phyloP scores from a whole-genome alignment of 23 tunicate genomes.

The Trididemnum nubilum region DNA sequence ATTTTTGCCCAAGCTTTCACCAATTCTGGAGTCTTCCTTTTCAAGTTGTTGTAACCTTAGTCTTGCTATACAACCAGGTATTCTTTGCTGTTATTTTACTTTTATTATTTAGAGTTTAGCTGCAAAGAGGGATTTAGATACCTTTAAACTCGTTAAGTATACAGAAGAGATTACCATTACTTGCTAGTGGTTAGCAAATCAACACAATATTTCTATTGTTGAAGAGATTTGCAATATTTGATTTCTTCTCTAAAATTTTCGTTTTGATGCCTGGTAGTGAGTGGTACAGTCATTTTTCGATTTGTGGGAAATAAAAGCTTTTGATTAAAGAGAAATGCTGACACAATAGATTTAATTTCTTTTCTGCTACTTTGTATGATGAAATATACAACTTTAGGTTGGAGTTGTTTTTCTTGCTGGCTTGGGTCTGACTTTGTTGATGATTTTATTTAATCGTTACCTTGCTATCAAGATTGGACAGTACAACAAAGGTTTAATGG shows the following conservation, averaged over 20 bases:
- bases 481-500: conserved; percentile 79
- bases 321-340: no score
- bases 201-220: not conserved
- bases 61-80: conserved; percentile 81
- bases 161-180: no score
- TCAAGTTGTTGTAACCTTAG: conserved; percentile 84
- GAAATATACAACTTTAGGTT: conserved; percentile 60
- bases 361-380: no score
- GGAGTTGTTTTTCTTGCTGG: conserved; percentile 85
- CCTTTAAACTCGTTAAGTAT: no score
- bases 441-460: conserved; percentile 92
- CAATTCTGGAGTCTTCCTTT: conserved; percentile 97
- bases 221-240: no score
- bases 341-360: no score
- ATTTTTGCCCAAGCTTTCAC: conserved; percentile 89
- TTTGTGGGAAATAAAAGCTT: no score
- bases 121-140: not conserved
- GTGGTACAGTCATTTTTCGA: no score
- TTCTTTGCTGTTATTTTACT: not conserved
- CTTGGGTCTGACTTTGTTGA: conserved; percentile 74
- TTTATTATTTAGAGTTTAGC: no score
- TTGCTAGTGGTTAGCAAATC: no score
- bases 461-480: conserved; percentile 87
- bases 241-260: no score
- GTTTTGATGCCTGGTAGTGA: no score